Percentiles rank a stretch among this genome's conserved stretches.
phyloP scores from a whole-genome alignment of 2,797 vertebrate species.

The Meriones psammophilus region DNA sequence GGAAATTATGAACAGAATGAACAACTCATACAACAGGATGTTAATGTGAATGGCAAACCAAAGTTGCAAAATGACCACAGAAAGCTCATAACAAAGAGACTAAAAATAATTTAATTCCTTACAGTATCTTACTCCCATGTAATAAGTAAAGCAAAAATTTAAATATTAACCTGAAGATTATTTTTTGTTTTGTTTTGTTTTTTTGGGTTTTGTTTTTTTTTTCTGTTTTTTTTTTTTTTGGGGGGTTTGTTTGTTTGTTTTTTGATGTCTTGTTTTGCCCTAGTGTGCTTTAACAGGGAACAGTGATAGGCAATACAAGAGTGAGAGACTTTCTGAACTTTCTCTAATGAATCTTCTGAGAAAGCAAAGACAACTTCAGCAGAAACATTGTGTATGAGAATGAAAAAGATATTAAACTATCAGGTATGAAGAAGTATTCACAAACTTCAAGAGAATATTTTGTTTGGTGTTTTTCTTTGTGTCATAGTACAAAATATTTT shows the following conservation, averaged over 20 bases:
- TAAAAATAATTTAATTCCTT: conserved; percentile 21
- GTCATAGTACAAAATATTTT: background rate
- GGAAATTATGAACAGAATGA: conserved; percentile 7
- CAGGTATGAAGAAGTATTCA: background rate
- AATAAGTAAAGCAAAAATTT: conserved; percentile 3
- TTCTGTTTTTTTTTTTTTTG: background rate
- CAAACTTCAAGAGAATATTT: background rate
- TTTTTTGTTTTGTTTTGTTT: background rate
- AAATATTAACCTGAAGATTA: background rate
- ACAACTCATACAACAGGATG: background rate
- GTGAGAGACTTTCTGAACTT: conserved; percentile 21
- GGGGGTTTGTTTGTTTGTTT: background rate
- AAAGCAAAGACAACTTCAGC: conserved; percentile 38
- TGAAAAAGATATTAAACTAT: conserved; percentile 24
- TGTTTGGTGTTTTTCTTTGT: conserved; percentile 29
- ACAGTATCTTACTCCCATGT: background rate
- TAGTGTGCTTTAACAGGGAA: conserved; percentile 16
- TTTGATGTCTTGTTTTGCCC: background rate
- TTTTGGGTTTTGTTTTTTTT: too few relatives aligned
- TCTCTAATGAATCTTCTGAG: conserved; percentile 18
- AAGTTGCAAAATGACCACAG: conserved; percentile 38
- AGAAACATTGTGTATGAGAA: conserved; percentile 9
- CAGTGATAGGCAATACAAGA: background rate
- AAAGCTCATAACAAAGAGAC: conserved; percentile 29
- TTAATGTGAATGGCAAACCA: background rate